phyloP scores from a whole-genome alignment of 2,113 vertebrate species.

The Merops nubicus region DNA sequence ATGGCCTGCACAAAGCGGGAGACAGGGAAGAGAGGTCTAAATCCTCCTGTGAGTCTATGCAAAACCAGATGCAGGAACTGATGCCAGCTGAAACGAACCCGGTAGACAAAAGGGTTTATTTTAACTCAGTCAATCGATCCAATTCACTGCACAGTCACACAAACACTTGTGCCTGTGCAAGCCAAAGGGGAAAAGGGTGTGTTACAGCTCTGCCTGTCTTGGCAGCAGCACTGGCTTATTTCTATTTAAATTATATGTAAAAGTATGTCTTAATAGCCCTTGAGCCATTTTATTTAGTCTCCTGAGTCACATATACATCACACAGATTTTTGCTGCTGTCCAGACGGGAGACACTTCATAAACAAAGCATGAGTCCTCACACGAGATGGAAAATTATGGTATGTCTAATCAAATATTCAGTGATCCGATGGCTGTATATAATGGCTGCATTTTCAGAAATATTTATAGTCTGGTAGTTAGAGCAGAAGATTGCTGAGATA shows the following conservation, averaged over 20 bases:
- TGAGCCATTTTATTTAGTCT: conserved; percentile 54
- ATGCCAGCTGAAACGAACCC: conserved; percentile 23
- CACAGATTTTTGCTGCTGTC: conserved; percentile 38
- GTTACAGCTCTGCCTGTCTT: conserved; percentile 30
- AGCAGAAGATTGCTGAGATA: background rate
- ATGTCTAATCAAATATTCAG: background rate
- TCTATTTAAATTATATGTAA: conserved; percentile 53
- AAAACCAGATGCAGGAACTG: conserved; percentile 17
- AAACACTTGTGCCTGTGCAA: conserved; percentile 17
- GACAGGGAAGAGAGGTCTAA: background rate
- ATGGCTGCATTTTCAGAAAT: conserved; percentile 1
- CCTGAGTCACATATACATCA: conserved; percentile 49
- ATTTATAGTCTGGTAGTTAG: background rate
- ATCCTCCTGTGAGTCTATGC: background rate
- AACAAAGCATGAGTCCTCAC: conserved; percentile 18
- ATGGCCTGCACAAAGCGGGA: background rate
- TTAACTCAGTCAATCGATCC: conserved; percentile 42
- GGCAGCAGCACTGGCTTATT: conserved; percentile 55
- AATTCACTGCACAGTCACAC: conserved; percentile 34
- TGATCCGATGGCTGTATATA: background rate
- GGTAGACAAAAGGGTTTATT: conserved; percentile 51
- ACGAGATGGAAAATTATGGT: background rate
- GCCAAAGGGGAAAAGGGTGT: conserved; percentile 56
- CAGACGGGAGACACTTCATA: conserved; percentile 46
- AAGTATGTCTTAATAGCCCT: conserved; percentile 32